A percentile compares a stretch with the other conserved stretches of the same genome.
These are phyloP conservation scores for Glossophaga mutica DNA, from an alignment of 2,797 vertebrate species.

Conservation along the genomic window DNA sequence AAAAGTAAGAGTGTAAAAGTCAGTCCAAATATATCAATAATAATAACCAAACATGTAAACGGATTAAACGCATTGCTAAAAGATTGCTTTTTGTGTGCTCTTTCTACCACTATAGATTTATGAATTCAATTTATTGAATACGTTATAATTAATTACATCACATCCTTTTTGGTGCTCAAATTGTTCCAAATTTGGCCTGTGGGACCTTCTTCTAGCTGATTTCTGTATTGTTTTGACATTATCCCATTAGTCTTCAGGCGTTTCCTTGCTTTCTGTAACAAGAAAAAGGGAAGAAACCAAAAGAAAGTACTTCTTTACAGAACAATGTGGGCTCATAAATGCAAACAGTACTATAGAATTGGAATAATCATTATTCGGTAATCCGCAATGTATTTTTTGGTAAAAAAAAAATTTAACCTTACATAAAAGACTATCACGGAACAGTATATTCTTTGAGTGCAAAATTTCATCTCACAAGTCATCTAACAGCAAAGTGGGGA, in stretches of 20 bases:
- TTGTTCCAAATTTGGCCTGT: background rate
- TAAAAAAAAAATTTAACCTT: background rate
- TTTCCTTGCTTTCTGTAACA: background rate
- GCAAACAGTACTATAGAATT: background rate
- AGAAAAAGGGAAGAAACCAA: background rate
- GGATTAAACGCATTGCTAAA: background rate
- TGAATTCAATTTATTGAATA: background rate
- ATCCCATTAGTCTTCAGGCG: background rate
- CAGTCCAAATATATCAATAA: background rate
- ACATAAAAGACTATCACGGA: background rate
- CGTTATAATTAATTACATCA: background rate
- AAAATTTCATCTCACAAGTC: background rate
- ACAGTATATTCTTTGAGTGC: background rate
- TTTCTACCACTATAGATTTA: background rate
- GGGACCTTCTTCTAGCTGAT: background rate
- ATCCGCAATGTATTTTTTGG: background rate
- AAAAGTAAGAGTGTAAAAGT: background rate
- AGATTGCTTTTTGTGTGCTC: background rate
- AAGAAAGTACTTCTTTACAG: background rate
- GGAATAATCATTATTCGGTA: background rate
- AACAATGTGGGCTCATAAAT: background rate
- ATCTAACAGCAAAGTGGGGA: background rate
- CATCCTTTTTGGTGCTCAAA: background rate
- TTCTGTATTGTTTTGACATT: background rate
- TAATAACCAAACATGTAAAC: background rate